Percentiles rank a stretch among this genome's conserved stretches.
phyloP scores from a whole-genome alignment of 2,797 vertebrate species.

The Mycteria americana region DNA sequence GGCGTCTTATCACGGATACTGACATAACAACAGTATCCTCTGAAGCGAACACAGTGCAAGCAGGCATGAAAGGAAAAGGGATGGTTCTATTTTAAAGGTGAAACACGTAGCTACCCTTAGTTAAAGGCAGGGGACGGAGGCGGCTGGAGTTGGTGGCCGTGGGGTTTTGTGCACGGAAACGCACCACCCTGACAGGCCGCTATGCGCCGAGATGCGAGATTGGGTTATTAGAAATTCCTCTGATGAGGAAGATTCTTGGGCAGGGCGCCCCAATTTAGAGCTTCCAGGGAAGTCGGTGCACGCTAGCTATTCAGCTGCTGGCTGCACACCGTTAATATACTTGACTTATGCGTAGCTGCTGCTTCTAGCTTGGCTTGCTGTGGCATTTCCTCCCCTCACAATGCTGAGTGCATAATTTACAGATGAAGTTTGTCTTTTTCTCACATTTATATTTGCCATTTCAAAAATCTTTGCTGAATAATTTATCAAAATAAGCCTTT shows the following conservation, averaged over 20 bases:
- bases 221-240: not conserved
- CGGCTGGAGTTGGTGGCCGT: accelerated
- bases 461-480: conserved; percentile 27
- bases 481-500: conserved; percentile 20
- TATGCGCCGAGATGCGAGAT: not conserved
- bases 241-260: not conserved
- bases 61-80: not conserved
- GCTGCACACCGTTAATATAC: not conserved
- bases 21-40: not conserved
- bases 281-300: not conserved
- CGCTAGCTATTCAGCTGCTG: not conserved
- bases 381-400: not conserved
- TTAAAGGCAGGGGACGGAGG: not conserved
- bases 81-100: accelerated
- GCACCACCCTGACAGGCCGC: not conserved
- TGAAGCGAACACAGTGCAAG: not conserved
- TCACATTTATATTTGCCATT: not conserved
- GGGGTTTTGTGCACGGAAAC: not conserved
- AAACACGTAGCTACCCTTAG: not conserved
- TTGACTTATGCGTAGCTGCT: not conserved
- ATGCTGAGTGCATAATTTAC: not conserved
- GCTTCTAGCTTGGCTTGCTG: not conserved
- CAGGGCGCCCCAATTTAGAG: not conserved
- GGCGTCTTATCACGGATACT: not conserved
- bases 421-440: not conserved